phyloP scores from a whole-genome alignment of 2,888 invertebrate genomes.

The Parelbella ahira region DNA sequence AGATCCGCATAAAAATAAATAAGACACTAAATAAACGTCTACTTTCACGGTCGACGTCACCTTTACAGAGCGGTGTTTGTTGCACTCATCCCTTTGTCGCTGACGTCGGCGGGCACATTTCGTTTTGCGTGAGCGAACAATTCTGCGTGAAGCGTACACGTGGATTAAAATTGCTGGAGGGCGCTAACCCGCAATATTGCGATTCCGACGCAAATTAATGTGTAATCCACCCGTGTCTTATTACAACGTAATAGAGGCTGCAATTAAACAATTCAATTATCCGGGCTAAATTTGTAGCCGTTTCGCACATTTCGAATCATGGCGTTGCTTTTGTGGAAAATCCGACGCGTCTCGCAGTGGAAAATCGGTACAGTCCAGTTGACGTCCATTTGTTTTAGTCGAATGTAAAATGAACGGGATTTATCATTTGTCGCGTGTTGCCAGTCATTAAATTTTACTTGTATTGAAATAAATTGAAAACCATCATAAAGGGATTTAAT shows the following conservation, averaged over 20 bases:
- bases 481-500: slow-evolving; percentile 10
- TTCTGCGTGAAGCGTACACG: slow-evolving; percentile 43
- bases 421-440: slow-evolving; percentile 31
- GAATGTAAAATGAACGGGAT: slow-evolving; percentile 34
- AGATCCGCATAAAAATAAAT: slow-evolving; percentile 66
- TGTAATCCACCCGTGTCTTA: slow-evolving; percentile 32
- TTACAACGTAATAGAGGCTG: slow-evolving; percentile 42
- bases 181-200: slow-evolving; percentile 46
- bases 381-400: slow-evolving; percentile 35
- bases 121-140: slow-evolving; percentile 58
- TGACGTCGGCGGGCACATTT: slow-evolving; percentile 40
- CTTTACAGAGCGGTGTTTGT: slow-evolving; percentile 56
- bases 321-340: slow-evolving; percentile 45
- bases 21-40: slow-evolving; percentile 72
- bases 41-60: slow-evolving; percentile 59
- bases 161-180: slow-evolving; percentile 58
- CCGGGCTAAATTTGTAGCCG: slow-evolving; percentile 39
- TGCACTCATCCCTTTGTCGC: slow-evolving; percentile 37
- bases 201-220: slow-evolving; percentile 40
- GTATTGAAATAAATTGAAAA: slow-evolving; percentile 26
- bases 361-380: slow-evolving; percentile 38
- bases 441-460: slow-evolving; percentile 23
- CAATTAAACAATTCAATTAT: slow-evolving; percentile 38
- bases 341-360: slow-evolving; percentile 37
- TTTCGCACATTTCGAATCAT: slow-evolving; percentile 40